phyloP scores from a whole-genome alignment of 2,797 vertebrate genomes.

The Eurystomus glaucurus region DNA sequence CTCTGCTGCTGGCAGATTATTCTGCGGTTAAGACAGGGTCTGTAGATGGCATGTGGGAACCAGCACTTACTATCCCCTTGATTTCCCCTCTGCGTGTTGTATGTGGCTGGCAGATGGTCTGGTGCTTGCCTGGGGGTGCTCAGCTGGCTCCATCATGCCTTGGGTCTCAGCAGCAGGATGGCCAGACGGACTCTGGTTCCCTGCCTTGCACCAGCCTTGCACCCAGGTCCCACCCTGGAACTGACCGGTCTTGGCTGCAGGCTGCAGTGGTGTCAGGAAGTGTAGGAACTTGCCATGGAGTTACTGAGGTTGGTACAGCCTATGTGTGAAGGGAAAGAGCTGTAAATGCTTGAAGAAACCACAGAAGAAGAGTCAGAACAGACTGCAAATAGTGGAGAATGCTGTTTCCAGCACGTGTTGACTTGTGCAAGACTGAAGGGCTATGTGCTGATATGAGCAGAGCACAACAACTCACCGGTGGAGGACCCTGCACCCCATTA shows the following conservation, averaged over 20 bases:
- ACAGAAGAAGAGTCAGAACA: not conserved
- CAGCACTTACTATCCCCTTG: not conserved
- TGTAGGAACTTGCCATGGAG: fast-evolving
- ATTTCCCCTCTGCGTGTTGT: not conserved
- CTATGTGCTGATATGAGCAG: not conserved
- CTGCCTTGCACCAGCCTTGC: not conserved
- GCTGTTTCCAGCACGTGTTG: not conserved
- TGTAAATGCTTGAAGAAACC: not conserved
- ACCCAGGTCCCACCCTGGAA: not conserved
- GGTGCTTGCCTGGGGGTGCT: fast-evolving
- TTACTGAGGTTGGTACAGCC: not conserved
- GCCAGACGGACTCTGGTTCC: not conserved
- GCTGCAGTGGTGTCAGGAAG: not conserved
- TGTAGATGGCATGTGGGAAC: not conserved
- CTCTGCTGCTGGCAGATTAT: not conserved
- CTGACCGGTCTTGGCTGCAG: fast-evolving
- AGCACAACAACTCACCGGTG: fast-evolving
- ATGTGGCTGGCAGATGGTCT: fast-evolving
- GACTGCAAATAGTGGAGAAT: not conserved
- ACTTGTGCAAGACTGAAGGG: not conserved
- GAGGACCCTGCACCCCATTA: not conserved
- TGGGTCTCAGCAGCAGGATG: not conserved
- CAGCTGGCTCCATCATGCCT: not conserved
- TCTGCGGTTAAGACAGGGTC: not conserved
- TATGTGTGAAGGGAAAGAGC: not conserved